Evolutionary conservation across 2,888 invertebrate species (phyloP).

Genomic region (Ariolimax columbianus): DNA sequence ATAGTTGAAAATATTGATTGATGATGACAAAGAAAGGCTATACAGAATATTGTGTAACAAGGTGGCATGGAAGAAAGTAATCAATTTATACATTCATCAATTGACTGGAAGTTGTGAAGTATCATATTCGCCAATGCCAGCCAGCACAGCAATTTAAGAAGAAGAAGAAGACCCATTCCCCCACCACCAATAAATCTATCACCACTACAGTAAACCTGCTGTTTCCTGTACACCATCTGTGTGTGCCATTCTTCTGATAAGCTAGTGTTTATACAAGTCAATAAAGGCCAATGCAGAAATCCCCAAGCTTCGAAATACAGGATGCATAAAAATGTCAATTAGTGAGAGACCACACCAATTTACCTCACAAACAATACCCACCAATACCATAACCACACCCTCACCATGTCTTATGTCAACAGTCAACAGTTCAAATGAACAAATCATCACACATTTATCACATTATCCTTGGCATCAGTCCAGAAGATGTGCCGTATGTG

Average conservation of each 20-base stretch:
- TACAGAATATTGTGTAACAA: too few relatives aligned
- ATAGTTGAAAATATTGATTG: too few relatives aligned
- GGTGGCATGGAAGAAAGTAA: too few relatives aligned
- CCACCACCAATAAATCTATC: conserved; percentile 5
- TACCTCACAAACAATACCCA: conserved; percentile 24
- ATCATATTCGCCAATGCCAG: neutral
- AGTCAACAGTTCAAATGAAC: neutral
- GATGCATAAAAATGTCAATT: conserved; percentile 31
- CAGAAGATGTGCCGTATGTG: too few relatives aligned
- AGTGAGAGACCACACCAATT: conserved; percentile 36
- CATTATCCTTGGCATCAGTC: too few relatives aligned
- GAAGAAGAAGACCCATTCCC: neutral
- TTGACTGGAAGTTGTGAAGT: neutral
- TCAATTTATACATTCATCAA: too few relatives aligned
- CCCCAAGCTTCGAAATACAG: conserved; percentile 10
- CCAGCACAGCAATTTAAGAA: neutral
- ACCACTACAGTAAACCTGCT: neutral
- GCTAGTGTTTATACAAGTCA: neutral
- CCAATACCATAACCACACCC: conserved; percentile 33
- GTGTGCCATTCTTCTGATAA: neutral
- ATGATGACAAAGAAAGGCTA: too few relatives aligned
- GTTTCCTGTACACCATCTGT: neutral
- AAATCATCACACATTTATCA: neutral
- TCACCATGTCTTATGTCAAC: conserved; percentile 26
- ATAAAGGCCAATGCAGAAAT: conserved; percentile 15